Evolutionary conservation across 2,797 vertebrate species (phyloP).

Genomic region (Hapalemur alaotrensis): DNA sequence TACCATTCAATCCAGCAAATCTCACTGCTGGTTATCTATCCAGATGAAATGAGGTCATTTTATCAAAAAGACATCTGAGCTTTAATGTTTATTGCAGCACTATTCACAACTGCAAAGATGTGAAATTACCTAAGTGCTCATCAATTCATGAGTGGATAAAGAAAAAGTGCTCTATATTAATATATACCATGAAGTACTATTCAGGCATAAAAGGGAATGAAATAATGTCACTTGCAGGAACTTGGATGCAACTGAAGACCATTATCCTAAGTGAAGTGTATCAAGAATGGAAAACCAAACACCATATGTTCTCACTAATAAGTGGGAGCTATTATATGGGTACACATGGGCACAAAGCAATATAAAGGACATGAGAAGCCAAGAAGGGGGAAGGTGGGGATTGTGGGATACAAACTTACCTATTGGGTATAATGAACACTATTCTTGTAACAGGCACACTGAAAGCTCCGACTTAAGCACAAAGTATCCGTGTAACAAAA

Average conservation of each 20-base stretch:
- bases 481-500: neutral
- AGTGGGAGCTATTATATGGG: neutral
- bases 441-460: neutral
- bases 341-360: neutral
- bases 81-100: neutral
- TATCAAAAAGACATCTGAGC: neutral
- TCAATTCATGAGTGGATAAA: neutral
- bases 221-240: neutral
- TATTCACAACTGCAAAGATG: neutral
- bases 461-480: neutral
- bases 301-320: neutral
- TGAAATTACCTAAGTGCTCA: neutral
- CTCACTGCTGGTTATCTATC: neutral
- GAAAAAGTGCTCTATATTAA: neutral
- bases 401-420: neutral
- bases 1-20: neutral
- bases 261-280: neutral
- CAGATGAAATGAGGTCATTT: neutral
- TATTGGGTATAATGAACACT: neutral
- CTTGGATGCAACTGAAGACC: neutral
- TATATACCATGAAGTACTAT: neutral
- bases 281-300: neutral
- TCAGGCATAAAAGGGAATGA: neutral
- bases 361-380: neutral
- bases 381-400: rapidly evolving